Evolutionary conservation across 2,888 invertebrate genomes (phyloP).

Genomic region (Coecobrya sp.): DNA sequence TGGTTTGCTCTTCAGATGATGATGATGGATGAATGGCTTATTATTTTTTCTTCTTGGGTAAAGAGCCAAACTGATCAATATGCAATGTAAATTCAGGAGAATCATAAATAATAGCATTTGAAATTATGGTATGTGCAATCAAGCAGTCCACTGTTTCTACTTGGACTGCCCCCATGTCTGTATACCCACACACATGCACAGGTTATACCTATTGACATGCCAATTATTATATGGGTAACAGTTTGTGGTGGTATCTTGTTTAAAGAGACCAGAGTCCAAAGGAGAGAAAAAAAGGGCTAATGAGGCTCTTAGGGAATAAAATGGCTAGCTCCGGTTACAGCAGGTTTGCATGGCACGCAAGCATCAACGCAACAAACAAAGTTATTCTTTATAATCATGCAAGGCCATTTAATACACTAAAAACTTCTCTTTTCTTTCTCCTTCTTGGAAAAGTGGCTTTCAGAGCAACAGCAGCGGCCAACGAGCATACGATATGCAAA

Average conservation of each 20-base stretch:
- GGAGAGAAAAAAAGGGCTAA: constrained; percentile 58
- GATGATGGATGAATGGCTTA: constrained; percentile 27
- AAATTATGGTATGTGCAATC: constrained; percentile 49
- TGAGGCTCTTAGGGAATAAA: constrained; percentile 73
- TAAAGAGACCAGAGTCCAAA: constrained; percentile 55
- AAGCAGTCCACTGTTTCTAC: constrained; percentile 5
- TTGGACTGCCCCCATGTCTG: neutral
- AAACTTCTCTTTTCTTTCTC: constrained; percentile 26
- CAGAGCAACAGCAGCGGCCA: neutral
- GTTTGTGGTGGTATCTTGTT: constrained; percentile 27
- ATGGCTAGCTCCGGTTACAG: constrained; percentile 62
- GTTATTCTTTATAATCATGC: constrained; percentile 67
- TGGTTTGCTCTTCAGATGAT: constrained; percentile 9
- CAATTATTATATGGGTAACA: constrained; percentile 6
- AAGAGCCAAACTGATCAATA: constrained; percentile 36
- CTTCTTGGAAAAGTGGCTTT: constrained; percentile 62
- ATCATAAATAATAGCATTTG: constrained; percentile 42
- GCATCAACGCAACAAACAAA: constrained; percentile 22
- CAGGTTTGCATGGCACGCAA: constrained; percentile 62
- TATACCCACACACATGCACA: neutral
- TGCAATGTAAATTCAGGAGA: constrained; percentile 38
- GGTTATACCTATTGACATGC: constrained; percentile 28
- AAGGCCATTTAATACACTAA: constrained; percentile 62
- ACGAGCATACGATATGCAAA: constrained; percentile 36
- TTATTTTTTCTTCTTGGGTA: neutral